Base-by-base conservation (phyloP, 2,113 vertebrate genomes). In the Mobula birostris region DNA sequence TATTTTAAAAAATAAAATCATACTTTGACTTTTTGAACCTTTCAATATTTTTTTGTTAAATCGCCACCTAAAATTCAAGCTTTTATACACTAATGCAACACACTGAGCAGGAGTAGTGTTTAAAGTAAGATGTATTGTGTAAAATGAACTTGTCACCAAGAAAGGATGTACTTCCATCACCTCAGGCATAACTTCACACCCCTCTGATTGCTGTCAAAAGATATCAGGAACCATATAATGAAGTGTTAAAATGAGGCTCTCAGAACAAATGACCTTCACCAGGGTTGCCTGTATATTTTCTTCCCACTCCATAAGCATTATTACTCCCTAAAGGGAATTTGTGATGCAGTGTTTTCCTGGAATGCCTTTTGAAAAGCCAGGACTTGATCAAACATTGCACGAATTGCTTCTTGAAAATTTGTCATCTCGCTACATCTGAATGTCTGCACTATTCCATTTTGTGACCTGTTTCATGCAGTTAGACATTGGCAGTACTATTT, bases 291-390 rank as follows among this genome's bases (percentile, higher is more conserved):
- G 85, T 66, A 14, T 9, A 63, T 90, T 90, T 61, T 68, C 29
- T 66, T 63, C 61, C 29, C 32, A 32, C 48, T 32, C n/a, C 29
- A 15, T 66, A 66, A 68, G 40, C 40, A 48, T 24, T 24, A 56
- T 40, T 61, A 27, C 68, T 32, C 36, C 9, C 91, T 76, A 27
- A 14, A 56, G 91, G 19, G 91, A 74, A 56, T 14, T 9, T 27
- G 48, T 76, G 19, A 74, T 27, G 5, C 7, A 32, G 61, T 48
- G 36, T 93, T 74, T 56, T 74, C 70, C 32, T 74, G 70, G 36
- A 93, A 93, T 93, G 68, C 70, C 36, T 76, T 74, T 74, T 93
- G 21, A 58, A 93, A 93, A 72, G 90, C 12, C 68, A 74, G 68
- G 17, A 74, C n/a, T 93, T 12, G 29, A 92, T 36, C 32, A 66